Evolutionary conservation across 2,113 vertebrate species (phyloP).

Genomic region (Lepidothrix coronata): DNA sequence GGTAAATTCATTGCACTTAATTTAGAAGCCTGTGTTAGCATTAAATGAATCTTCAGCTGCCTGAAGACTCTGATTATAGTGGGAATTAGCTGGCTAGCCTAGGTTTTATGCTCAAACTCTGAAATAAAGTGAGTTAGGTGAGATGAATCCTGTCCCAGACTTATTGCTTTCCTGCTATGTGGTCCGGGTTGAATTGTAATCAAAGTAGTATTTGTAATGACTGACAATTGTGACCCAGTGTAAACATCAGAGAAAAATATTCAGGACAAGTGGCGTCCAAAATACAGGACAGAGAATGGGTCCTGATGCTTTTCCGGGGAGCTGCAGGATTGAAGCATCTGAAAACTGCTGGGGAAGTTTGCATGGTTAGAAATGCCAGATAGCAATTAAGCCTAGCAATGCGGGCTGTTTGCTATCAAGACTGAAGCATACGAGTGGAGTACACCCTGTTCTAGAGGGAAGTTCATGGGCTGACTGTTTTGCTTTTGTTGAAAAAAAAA

Average conservation of each 20-base stretch:
- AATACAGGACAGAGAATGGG: not conserved
- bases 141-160: not conserved
- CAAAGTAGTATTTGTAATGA: not conserved
- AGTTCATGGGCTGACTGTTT: conserved; percentile 12
- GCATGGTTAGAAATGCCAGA: conserved; percentile 11
- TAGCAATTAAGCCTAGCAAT: conserved; percentile 27
- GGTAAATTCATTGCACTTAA: not conserved
- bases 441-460: conserved; percentile 33
- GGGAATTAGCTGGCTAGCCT: not conserved
- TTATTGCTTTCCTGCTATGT: not conserved
- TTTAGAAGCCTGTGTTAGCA: not conserved
- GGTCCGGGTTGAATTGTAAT: not conserved
- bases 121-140: not conserved
- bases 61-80: not conserved
- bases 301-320: not conserved
- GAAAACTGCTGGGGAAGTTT: conserved; percentile 36
- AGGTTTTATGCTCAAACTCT: not conserved
- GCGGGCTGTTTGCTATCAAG: conserved; percentile 1
- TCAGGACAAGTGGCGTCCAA: not conserved
- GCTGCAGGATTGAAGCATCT: rapidly evolving
- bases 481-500: not conserved
- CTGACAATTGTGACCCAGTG: not conserved
- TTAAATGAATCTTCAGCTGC: not conserved
- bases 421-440: conserved; percentile 2
- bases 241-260: not conserved